phyloP scores from a whole-genome alignment of 2,888 invertebrate genomes.

The Dermolepida albohirtum region DNA sequence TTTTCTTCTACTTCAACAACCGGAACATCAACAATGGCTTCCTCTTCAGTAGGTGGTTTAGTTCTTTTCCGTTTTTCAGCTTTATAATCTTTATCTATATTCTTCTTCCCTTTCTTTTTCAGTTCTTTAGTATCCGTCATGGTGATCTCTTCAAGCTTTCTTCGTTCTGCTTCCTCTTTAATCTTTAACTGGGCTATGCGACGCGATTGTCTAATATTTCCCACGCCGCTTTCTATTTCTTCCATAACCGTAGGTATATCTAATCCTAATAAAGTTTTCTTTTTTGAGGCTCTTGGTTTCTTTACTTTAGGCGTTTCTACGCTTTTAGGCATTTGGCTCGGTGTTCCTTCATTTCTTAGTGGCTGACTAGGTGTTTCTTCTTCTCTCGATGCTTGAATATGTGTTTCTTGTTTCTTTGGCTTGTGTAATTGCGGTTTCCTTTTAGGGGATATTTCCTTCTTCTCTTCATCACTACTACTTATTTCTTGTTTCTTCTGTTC shows the following conservation, averaged over 20 bases:
- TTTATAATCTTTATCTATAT: constrained; percentile 55
- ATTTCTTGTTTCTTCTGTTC: constrained; percentile 68
- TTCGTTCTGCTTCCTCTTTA: constrained; percentile 83
- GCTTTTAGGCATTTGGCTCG: constrained; percentile 28
- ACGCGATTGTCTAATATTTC: constrained; percentile 82
- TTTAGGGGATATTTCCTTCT: constrained; percentile 40
- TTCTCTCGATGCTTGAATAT: constrained; percentile 32
- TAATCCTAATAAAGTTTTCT: constrained; percentile 64
- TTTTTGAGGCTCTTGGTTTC: constrained; percentile 46
- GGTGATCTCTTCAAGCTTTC: constrained; percentile 81
- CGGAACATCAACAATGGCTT: constrained; percentile 59
- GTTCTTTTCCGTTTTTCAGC: constrained; percentile 58
- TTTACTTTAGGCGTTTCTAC: constrained; percentile 8
- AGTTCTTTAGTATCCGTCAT: constrained; percentile 72
- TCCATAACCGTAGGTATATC: constrained; percentile 62
- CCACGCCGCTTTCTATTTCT: constrained; percentile 57
- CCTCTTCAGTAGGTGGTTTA: constrained; percentile 59
- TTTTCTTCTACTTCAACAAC: constrained; percentile 61
- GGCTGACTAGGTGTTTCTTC: background rate
- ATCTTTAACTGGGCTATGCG: constrained; percentile 90
- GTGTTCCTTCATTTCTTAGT: constrained; percentile 37
- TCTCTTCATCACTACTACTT: constrained; percentile 67
- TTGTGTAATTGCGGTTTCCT: constrained; percentile 41
- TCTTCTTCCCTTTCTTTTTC: constrained; percentile 59
- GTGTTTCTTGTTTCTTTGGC: constrained; percentile 46